A percentile compares a stretch with the other conserved stretches of the same genome.
phyloP scores from a whole-genome alignment of 2,888 invertebrate species.

The Neria commutata region DNA sequence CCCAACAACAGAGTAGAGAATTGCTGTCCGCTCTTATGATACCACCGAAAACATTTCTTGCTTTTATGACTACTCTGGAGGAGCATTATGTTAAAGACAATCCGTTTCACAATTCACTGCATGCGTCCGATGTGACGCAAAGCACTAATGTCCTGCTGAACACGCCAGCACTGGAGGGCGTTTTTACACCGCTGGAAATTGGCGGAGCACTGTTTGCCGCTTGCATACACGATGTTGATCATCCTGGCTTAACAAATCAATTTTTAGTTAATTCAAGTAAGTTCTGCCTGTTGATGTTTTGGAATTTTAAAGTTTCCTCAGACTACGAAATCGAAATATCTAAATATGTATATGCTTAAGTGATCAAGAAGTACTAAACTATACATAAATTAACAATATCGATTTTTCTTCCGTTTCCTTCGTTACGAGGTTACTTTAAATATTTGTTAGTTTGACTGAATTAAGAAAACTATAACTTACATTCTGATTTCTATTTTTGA shows the following conservation, averaged over 20 bases:
- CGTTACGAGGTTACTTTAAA: too few relatives aligned
- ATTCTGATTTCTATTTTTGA: too few relatives aligned
- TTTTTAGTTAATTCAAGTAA: slow-evolving; percentile 96
- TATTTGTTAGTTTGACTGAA: too few relatives aligned
- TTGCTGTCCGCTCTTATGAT: slow-evolving; percentile 92
- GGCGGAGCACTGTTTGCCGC: slow-evolving; percentile 97
- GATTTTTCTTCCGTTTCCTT: too few relatives aligned
- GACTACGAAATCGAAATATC: too few relatives aligned
- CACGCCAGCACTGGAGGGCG: slow-evolving; percentile 95
- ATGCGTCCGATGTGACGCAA: slow-evolving; percentile 98
- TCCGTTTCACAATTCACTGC: slow-evolving; percentile 98
- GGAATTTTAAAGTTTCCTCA: too few relatives aligned
- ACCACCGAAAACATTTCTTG: slow-evolving; percentile 91
- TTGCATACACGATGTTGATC: slow-evolving; percentile 98
- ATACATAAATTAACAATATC: too few relatives aligned
- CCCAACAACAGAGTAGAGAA: slow-evolving; percentile 72
- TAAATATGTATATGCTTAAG: too few relatives aligned
- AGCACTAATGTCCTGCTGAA: slow-evolving; percentile 95
- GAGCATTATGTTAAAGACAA: slow-evolving; percentile 98
- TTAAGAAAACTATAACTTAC: too few relatives aligned
- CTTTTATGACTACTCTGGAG: slow-evolving; percentile 96
- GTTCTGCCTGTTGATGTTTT: too few relatives aligned
- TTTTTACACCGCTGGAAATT: slow-evolving; percentile 95
- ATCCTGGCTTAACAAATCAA: slow-evolving; percentile 99
- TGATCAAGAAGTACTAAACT: too few relatives aligned